phyloP scores from a whole-genome alignment of 2,888 invertebrate species.

The Chirona hameri region DNA sequence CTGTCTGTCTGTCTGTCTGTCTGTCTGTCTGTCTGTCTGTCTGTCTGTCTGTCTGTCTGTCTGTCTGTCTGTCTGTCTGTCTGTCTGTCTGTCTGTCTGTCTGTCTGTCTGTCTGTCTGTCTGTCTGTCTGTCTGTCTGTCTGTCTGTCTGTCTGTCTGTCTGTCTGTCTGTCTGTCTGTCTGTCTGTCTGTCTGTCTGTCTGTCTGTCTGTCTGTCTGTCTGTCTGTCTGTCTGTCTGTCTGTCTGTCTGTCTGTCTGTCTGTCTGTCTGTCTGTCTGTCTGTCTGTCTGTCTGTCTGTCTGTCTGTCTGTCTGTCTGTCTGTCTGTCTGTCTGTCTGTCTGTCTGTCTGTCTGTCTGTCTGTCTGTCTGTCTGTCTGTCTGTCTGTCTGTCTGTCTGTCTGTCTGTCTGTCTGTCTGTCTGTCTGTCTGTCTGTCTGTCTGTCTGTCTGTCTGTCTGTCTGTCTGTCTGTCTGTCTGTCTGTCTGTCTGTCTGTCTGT shows the following conservation, averaged over 20 bases:
- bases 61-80: not conserved
- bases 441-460: not conserved
- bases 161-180: not conserved
- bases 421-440: not conserved
- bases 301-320: not conserved
- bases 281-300: not conserved
- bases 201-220: not conserved
- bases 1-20: not conserved
- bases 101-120: not conserved
- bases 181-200: not conserved
- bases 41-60: not conserved
- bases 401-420: not conserved
- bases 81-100: not conserved
- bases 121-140: not conserved
- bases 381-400: not conserved
- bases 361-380: not conserved
- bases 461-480: not conserved
- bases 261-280: not conserved
- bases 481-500: not conserved
- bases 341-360: not conserved
- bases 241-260: not conserved
- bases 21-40: not conserved
- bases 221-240: not conserved
- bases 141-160: not conserved
- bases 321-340: not conserved